phyloP scores from a whole-genome alignment of 2,113 vertebrate genomes.

The Psittacula cyanocephala region DNA sequence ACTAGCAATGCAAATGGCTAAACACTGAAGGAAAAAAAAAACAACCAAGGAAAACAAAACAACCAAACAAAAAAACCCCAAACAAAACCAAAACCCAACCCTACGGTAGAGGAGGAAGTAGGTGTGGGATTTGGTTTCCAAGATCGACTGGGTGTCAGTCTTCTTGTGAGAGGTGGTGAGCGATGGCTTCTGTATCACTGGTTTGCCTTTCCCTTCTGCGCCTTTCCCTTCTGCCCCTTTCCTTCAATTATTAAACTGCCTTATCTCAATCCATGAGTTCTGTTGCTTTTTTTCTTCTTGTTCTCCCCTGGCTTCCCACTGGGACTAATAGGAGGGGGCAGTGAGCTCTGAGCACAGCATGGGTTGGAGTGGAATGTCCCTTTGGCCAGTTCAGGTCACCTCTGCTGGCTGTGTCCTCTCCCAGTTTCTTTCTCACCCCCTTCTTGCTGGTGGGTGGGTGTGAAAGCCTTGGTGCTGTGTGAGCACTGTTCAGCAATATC shows the following conservation, averaged over 20 bases:
- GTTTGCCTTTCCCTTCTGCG: not conserved
- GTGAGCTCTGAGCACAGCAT: not conserved
- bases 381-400: accelerated
- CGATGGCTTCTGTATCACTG: not conserved
- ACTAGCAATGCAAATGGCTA: not conserved
- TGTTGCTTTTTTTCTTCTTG: not conserved
- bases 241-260: not conserved
- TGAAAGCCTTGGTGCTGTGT: not conserved
- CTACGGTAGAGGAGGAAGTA: not conserved
- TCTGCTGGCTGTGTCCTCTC: not conserved
- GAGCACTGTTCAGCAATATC: not conserved
- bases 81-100: not conserved
- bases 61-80: no score
- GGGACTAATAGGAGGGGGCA: not conserved
- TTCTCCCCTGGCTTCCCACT: not conserved
- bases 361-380: not conserved
- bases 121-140: not conserved
- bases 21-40: not conserved
- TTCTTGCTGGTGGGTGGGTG: not conserved
- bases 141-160: not conserved
- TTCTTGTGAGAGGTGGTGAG: not conserved
- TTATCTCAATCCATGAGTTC: not conserved
- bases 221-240: not conserved
- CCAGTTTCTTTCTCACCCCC: not conserved
- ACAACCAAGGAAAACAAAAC: not conserved